Conservation (phyloP, 2,888 invertebrate genomes). For the Drosophila borborema region DNA sequence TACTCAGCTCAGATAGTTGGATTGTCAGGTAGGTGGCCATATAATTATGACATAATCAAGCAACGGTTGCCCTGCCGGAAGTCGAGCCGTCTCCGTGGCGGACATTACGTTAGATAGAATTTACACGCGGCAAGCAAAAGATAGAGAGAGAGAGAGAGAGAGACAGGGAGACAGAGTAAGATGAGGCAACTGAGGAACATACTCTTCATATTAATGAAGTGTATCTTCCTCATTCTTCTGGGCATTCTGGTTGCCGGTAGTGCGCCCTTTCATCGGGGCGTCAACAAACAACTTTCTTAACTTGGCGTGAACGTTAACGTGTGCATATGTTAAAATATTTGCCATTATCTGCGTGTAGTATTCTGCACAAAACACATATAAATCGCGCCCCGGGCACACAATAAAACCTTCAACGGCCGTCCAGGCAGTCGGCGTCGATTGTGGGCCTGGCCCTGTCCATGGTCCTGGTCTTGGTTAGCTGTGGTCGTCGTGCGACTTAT, state of each 20-base stretch:
- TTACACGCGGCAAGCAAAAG: constrained; percentile 14
- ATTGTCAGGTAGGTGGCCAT: constrained; percentile 47
- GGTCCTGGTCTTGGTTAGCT: constrained; percentile 17
- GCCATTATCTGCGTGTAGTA: constrained; percentile 60
- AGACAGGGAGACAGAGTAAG: neutral
- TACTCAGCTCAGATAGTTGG: neutral
- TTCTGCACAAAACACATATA: constrained; percentile 57
- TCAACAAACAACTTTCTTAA: constrained; percentile 74
- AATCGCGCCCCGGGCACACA: constrained; percentile 56
- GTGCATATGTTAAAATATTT: constrained; percentile 61
- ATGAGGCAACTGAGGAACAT: neutral
- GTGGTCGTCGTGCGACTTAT: constrained; percentile 61
- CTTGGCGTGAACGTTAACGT: constrained; percentile 50
- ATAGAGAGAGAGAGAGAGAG: neutral
- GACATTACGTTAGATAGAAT: constrained; percentile 30
- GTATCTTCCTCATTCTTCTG: constrained; percentile 1
- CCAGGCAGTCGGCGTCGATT: constrained; percentile 10
- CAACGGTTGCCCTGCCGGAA: constrained; percentile 52
- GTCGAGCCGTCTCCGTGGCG: constrained; percentile 31
- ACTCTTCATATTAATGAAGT: constrained; percentile 10
- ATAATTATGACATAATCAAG: constrained; percentile 67
- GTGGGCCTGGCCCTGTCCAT: constrained; percentile 16
- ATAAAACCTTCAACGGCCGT: constrained; percentile 71
- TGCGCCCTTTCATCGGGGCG: constrained; percentile 45
- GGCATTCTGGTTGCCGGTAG: neutral